Evolutionary conservation across 2,113 vertebrate genomes (phyloP), one percentile per base, ranked within the genome.

Genomic region (Haplochromis vanheusdeni): DNA sequence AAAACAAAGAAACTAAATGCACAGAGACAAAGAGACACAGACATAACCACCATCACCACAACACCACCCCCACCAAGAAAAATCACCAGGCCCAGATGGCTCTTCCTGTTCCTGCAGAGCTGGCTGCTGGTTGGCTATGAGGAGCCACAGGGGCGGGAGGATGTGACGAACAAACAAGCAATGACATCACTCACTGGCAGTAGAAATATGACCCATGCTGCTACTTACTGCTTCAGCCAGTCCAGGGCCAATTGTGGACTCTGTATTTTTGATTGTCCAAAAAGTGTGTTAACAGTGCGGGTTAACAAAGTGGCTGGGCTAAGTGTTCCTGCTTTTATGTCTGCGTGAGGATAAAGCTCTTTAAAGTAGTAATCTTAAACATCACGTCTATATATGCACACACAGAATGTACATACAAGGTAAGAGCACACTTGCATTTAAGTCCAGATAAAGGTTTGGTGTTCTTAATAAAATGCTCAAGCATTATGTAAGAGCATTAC

Each of bases 71-170:
- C 65, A 85, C 84, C 89, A 93, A 65, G 82, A 84, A 54, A 84
- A 89, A 89, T 84, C 92, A 83, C 86, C 91, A 91, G 86, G 95
- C 83, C 94, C 96, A 97, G 96, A 97, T 96, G 96, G 95, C 77
- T 91, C 89, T 92, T 95, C 89, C 90, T 93, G 83, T 90, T 92
- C 94, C 94, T 89, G 89, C 88, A 40, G 93, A 28, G 91, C 79
- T 84, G 21, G 28, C 89, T 88, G 89, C 87, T 91, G 90, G 90
- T 92, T 93, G 91, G 87, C 88, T 91, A 77, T 19, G 23, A 86
- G 31, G 81, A 91, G 85, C 90, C 87, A 86, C 52, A n/a, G 88
- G 80, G 90, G 86, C 79, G 55, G 70, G 86, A 89, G 68, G 87
- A 94, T 86, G 93, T 91, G 88, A 94, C 89, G 65, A 81, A 65